Evolutionary conservation across 2,888 invertebrate genomes (phyloP), one percentile per base, ranked within the genome.

Genomic region (Camptogramma bilineatum): DNA sequence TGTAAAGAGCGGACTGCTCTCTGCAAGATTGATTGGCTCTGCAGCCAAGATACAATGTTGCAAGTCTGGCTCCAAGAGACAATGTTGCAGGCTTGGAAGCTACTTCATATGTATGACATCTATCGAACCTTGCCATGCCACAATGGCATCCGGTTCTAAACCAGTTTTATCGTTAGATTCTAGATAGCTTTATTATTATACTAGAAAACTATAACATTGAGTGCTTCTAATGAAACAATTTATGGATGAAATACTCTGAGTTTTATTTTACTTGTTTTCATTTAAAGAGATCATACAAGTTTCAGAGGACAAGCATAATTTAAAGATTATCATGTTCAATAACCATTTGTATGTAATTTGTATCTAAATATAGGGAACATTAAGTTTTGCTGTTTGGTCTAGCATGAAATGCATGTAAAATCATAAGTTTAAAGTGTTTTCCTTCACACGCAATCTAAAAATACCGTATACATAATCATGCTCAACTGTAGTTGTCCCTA

Each of bases 71-170:
- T 24, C 24, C 24, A 24, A 4, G 28, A 53, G 56, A 62, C 55
- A 47, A 51, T 53, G 60, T 59, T 46, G 39, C 21, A 62, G 56
- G 13, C 34, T 39, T 13, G 13, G 13, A 13, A 4, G 62, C 51
- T 57, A 59, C 50, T 60, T 52, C 52, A 62, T 63, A 68, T 60
- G 61, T 59, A 52, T 59, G 64, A 69, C 52, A 69, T 72, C 66
- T 61, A 69, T 66, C 64, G 62, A 73, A 69, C 77, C 74, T 74
- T 66, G 74, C 68, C 58, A 51, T 66, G 71, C 65, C 68, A 66
- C 68, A 69, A 58, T 58, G 65, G 59, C 56, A 72, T 70, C 76
- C 81, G 74, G 74, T 77, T 74, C 47, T 24, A 60, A 76, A 79
- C 80, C 70, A 66, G 77, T 77, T 69, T 47, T 52, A 62, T 47